phyloP scores from a whole-genome alignment of 2,113 vertebrate species.

The Pseudorhombus dupliciocellatus region DNA sequence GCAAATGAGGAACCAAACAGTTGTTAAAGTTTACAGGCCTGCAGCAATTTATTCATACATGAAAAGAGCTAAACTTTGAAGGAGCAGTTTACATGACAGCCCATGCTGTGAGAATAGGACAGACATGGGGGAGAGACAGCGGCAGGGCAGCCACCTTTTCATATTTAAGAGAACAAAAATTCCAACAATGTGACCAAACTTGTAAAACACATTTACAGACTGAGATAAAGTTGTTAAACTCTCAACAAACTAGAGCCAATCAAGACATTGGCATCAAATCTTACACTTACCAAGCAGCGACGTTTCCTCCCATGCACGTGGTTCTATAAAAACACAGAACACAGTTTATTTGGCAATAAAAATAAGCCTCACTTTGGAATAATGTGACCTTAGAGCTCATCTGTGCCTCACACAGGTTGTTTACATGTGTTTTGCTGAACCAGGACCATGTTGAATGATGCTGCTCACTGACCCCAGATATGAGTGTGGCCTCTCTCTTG shows the following conservation, averaged over 20 bases:
- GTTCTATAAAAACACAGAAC: conserved; percentile 19
- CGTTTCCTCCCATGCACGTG: conserved; percentile 9
- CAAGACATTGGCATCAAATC: conserved; percentile 40
- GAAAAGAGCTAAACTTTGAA: conserved; percentile 58
- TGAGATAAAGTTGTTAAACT: conserved; percentile 58
- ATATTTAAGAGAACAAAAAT: conserved; percentile 55
- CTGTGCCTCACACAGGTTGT: too few species aligned
- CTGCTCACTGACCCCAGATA: too few species aligned
- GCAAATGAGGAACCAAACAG: conserved; percentile 74
- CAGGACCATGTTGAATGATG: too few species aligned
- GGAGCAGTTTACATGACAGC: conserved; percentile 57
- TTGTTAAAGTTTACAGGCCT: conserved; percentile 74
- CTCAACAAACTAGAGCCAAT: conserved; percentile 59
- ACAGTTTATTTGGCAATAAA: conserved; percentile 12
- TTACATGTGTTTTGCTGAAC: too few species aligned
- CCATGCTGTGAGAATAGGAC: conserved; percentile 29
- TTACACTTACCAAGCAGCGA: conserved; percentile 16
- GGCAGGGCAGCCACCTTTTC: conserved; percentile 38
- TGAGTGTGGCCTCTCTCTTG: too few species aligned
- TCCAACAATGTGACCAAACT: conserved; percentile 62
- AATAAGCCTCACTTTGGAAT: conserved; percentile 21
- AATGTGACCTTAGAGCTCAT: not conserved
- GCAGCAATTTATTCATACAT: conserved; percentile 66
- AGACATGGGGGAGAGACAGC: conserved; percentile 42
- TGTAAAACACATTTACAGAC: conserved; percentile 67